phyloP scores from a whole-genome alignment of 1,140 invertebrate species.

The Drosophila miranda region DNA sequence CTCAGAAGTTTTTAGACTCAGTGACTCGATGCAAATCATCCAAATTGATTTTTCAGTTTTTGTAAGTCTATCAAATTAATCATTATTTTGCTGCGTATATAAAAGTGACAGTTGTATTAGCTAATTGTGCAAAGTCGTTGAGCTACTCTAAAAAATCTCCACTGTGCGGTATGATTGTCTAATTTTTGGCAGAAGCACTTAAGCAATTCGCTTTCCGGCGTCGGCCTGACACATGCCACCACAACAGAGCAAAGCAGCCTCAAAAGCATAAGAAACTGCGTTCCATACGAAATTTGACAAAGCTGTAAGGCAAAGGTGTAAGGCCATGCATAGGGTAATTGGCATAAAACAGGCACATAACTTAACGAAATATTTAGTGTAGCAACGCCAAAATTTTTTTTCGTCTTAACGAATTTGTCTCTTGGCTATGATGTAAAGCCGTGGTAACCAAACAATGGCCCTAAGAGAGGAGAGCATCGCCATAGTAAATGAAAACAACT shows the following conservation, averaged over 20 bases:
- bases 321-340: constrained; percentile 13
- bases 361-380: constrained; percentile 4
- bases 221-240: constrained; percentile 1
- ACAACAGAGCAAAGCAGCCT: background rate
- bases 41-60: background rate
- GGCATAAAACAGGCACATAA: constrained; percentile 1
- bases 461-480: background rate
- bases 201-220: too few species aligned
- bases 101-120: constrained; percentile 53
- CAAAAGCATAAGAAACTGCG: constrained; percentile 12
- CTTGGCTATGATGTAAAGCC: constrained; percentile 15
- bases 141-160: constrained; percentile 12
- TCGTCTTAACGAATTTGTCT: constrained; percentile 9
- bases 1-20: background rate
- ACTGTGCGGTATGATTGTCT: background rate
- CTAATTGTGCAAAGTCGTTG: constrained; percentile 17
- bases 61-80: constrained; percentile 25
- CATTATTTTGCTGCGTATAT: constrained; percentile 40
- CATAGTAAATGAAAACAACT: constrained; percentile 15
- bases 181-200: background rate
- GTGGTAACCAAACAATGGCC: constrained; percentile 17
- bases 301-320: constrained; percentile 17
- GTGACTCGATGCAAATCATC: too few species aligned
- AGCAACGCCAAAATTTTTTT: constrained; percentile 11
- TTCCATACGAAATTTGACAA: constrained; percentile 16